Evolutionary conservation across 2,888 invertebrate species (phyloP), one percentile per base, ranked within the genome.

Genomic region (Platycnemis pennipes): DNA sequence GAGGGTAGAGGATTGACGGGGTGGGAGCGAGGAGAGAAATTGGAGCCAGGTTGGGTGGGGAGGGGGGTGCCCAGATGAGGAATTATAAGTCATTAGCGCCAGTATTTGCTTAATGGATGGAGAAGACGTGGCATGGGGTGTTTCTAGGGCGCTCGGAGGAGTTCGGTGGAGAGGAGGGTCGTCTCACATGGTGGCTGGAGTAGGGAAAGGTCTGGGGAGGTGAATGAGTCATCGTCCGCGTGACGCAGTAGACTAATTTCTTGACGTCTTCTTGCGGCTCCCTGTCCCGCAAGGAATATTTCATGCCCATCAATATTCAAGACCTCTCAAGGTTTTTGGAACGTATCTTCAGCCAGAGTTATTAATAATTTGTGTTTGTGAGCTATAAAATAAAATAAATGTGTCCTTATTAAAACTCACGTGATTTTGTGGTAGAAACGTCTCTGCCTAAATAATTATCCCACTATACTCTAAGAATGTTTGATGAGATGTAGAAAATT

Each of bases 41-140:
- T 77, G 77, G 37, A 4, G 37, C 2, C 11, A 11, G 31, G 37
- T 22, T 63, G 49, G 22, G 19, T 63, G 1, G 2, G 26, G 3
- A 16, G 42, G 42, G 89, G 89, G 4, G 89, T 49, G 53, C 0
- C 22, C 56, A 44, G 44, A 37, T 77, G 77, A 37, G 77, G 77
- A 77, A 91, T 69, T 45, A 45, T 91, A 63, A 91, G 63, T 91
- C 91, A 91, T 91, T 91, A 91, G 63, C 91, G 91, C n/a, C n/a
- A 26, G 69, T 91, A 91, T 91, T 91, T 91, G 63, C 63, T 91
- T 91, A 91, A 91, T 91, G 91, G 91, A 91, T 63, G 53, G 49
- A 88, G 91, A 37, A 56, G 42, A 91, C 16, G 46, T 26, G n/a
- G 88, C n/a, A 37, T n/a, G 44, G 63, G 44, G n/a, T 2, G 31